Evolutionary conservation across 2,888 invertebrate species (phyloP).

Genomic region (Limulus polyphemus): DNA sequence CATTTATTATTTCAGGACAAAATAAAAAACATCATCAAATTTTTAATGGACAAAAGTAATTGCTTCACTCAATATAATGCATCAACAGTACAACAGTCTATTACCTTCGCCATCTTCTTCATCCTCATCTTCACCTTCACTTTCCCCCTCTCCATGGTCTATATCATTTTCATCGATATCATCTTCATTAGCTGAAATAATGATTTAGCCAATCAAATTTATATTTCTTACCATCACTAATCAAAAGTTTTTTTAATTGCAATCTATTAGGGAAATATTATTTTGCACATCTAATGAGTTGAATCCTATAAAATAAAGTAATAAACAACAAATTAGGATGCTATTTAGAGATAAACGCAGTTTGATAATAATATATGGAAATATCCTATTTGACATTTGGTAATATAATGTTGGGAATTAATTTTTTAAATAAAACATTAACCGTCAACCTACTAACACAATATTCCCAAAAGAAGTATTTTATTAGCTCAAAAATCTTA

Average conservation of each 20-base stretch:
- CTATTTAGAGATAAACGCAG: not conserved
- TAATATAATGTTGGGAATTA: no score
- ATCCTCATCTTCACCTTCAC: constrained; percentile 17
- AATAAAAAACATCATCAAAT: no score
- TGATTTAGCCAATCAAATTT: not conserved
- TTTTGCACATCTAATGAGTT: not conserved
- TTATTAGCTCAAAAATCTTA: no score
- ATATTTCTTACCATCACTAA: constrained; percentile 40
- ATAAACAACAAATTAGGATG: not conserved
- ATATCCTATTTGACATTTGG: no score
- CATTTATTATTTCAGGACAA: no score
- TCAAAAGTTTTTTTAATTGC: not conserved
- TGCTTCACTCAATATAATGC: not conserved
- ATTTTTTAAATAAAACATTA: no score
- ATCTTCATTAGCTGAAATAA: constrained; percentile 13
- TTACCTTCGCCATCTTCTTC: constrained; percentile 39
- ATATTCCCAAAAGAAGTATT: no score
- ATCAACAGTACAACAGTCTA: constrained; percentile 1
- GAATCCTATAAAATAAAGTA: not conserved
- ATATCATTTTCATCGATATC: constrained; percentile 17
- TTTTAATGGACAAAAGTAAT: not conserved
- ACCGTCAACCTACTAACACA: no score
- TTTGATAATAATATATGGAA: no score
- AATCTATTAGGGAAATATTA: not conserved
- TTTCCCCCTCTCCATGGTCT: constrained; percentile 29